These are phyloP conservation scores for Sanderia malayensis DNA, from an alignment of 30 jellyfish, hydroid and myxozoan genomes.

Conservation along the genomic window DNA sequence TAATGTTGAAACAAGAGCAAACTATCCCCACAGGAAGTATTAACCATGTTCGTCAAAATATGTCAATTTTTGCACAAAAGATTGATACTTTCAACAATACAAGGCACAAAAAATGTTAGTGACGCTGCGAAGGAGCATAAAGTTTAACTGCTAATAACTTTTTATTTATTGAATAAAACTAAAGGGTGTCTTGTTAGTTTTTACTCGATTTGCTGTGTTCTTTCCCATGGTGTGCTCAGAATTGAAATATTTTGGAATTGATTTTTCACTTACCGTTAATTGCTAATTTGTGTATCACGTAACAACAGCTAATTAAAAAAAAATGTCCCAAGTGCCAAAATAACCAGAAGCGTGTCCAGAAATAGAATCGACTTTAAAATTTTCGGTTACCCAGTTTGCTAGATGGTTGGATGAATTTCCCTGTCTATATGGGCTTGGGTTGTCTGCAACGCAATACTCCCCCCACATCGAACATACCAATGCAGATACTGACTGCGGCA, in stretches of 20 bases:
- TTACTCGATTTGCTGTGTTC: not conserved
- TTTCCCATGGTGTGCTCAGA: not conserved
- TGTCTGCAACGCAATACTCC: too few species aligned
- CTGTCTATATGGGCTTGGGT: too few species aligned
- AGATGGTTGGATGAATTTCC: not conserved
- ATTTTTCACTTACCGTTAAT: not conserved
- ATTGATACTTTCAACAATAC: too few species aligned
- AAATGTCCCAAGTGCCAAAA: constrained; percentile 1
- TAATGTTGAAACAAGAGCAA: too few species aligned
- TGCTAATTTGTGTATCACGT: not conserved
- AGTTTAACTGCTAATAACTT: not conserved
- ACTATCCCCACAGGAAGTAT: too few species aligned
- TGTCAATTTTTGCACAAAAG: too few species aligned
- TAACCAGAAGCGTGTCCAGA: not conserved
- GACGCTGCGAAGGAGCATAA: not conserved
- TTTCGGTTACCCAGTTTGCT: constrained; percentile 1
- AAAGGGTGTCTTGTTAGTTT: not conserved
- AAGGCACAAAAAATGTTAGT: not conserved
- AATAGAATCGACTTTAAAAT: not conserved
- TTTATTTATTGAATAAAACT: not conserved
- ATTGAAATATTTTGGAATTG: not conserved
- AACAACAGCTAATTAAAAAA: not conserved
- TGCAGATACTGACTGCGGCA: too few species aligned
- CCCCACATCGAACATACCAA: too few species aligned
- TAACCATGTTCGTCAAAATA: not conserved